Evolutionary conservation across 2,113 vertebrate genomes (phyloP), one percentile per base, ranked within the genome.

Genomic region (Microtus richardsoni): DNA sequence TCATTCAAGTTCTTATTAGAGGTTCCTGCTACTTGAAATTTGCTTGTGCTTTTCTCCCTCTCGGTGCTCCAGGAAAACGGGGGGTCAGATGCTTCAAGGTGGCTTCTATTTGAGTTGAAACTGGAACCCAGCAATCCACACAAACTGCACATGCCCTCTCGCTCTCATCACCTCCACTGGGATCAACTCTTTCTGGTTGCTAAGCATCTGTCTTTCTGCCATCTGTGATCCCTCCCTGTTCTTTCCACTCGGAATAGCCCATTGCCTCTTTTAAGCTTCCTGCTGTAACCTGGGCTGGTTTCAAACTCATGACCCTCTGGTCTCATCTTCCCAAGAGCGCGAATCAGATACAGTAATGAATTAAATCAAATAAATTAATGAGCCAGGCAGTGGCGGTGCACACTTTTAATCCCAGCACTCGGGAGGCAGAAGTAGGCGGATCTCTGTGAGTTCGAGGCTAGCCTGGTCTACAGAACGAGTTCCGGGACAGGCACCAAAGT

Each of bases 1-100:
- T 91, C 70, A 5, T 62, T 80, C 93, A 21, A 93, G 41, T 47
- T 44, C 33, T 93, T 93, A 68, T 89, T 89, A 91, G 60, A 79
- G 68, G 95, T 91, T 47, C 10, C 70, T 62, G 21, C 21, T 71
- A 28, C 68, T 58, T 36, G 79, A 93, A 87, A 86, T 75, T 74
- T 33, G 70, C n/a, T 68, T 82, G 58, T 21, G 47, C 2, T n/a
- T 62, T 17, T 11, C 24, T 90, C 6, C 30, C 0, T 68, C 78
- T 60, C 5, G 12, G 14, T 19, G 17, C 22, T 92, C 49, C 11
- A 68, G 80, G 75, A 73, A 80, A 12, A 12, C 3, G 16, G 39
- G 30, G 68, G n/a, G 52, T 16, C 22, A 88, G n/a, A 73, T 75
- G 30, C 24, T 47, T 47, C 75, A 84, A 83, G 47, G 41, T 91